These are phyloP conservation scores for Tuta absoluta DNA, from an alignment of 2,888 invertebrate genomes.

Conservation along the genomic window DNA sequence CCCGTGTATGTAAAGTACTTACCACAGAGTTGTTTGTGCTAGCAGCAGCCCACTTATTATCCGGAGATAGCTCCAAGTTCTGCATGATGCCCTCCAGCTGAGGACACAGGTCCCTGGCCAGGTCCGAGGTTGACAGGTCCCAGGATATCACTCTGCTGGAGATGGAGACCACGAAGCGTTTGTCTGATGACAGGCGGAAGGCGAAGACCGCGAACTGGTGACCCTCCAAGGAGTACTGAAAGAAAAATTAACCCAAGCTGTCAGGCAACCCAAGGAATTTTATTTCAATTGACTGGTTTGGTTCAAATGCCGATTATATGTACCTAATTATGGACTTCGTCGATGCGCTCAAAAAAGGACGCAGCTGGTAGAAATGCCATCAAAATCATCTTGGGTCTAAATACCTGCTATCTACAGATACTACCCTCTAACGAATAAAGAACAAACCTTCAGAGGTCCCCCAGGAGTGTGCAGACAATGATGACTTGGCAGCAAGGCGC, in stretches of 20 bases:
- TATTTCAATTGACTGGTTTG: no score
- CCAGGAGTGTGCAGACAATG: constrained; percentile 99
- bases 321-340: no score
- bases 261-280: no score
- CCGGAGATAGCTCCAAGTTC: constrained; percentile 93
- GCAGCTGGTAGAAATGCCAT: no score
- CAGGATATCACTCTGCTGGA: constrained; percentile 98
- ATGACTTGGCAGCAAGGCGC: constrained; percentile 94
- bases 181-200: constrained; percentile 93
- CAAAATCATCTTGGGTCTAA: no score
- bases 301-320: no score
- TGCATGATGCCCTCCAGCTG: constrained; percentile 97
- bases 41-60: constrained; percentile 97
- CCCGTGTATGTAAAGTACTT: constrained; percentile 33
- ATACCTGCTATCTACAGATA: no score
- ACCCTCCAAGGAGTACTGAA: constrained; percentile 96
- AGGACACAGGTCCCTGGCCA: constrained; percentile 95
- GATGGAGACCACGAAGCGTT: constrained; percentile 96
- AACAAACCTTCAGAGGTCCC: constrained; percentile 93
- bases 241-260: no score
- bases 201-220: constrained; percentile 99
- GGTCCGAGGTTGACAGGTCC: constrained; percentile 97
- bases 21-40: constrained; percentile 97
- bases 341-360: no score
- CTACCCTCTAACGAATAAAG: not conserved